Evolutionary conservation across 2,797 vertebrate species (phyloP), one percentile per base, ranked within the genome.

Genomic region (Zonotrichia albicollis): DNA sequence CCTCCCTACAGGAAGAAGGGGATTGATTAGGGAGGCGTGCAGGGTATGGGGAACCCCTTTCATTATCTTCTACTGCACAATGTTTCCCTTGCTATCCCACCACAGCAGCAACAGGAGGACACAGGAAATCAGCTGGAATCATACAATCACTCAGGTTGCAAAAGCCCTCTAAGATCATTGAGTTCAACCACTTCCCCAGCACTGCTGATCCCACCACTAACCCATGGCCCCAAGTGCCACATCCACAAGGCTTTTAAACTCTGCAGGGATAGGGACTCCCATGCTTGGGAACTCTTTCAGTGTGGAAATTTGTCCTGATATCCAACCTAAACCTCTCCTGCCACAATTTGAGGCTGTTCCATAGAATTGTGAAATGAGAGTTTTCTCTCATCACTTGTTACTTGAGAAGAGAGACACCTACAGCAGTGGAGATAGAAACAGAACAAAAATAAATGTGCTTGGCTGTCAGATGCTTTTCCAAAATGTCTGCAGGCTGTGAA

Each of bases 1-100:
- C 8, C 30, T 38, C 53, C 0, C 15, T 8, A 0, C 2, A 53
- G 48, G 32, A 57, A 38, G 38, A 30, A 36, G 9, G 34, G n/a
- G 9, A 38, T 19, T 34, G 27, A 22, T 64, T 6, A 20, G 46
- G 57, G 51, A 42, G 14, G 16, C 4, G 5, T 36, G 14, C 0
- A 13, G 18, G 17, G 10, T 3, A 3, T 7, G 30, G 43, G 17
- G n/a, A 81, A 16, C 38, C 26, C 34, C 36, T 84, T 57, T n/a
- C 11, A 30, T 61, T 57, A 9, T 23, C 76, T 42, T 27, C 54
- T 48, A 5, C 8, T 34, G 48, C 34, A 9, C 54, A 13, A 0
- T 7, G 29, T 34, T 34, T 15, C 78, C 48, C 71, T 40, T 18
- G 32, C 50, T 68, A 27, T 26, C 50, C 23, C 46, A 53, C 42